phyloP scores from a whole-genome alignment of 2,888 invertebrate species.

The Chymomyza caudatula region DNA sequence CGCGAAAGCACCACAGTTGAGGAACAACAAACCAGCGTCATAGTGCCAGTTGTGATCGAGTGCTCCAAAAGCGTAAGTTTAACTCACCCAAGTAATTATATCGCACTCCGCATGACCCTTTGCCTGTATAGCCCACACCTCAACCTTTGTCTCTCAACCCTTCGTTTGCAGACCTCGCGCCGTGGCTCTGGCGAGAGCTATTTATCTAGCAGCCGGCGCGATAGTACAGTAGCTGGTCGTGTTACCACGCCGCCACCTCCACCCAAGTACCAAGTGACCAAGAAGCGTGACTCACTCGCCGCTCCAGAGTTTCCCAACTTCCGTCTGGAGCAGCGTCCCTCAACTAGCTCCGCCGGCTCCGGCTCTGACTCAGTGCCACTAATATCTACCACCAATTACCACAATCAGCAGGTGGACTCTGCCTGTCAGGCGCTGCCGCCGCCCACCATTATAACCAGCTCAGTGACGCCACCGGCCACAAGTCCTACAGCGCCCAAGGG shows the following conservation, averaged over 20 bases:
- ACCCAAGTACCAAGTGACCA: slow-evolving; percentile 83
- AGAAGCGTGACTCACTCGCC: slow-evolving; percentile 81
- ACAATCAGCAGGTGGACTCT: slow-evolving; percentile 82
- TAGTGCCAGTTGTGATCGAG: slow-evolving; percentile 64
- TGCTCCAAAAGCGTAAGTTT: slow-evolving; percentile 58
- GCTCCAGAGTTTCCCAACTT: slow-evolving; percentile 79
- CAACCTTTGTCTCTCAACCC: not conserved
- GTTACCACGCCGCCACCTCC: slow-evolving; percentile 79
- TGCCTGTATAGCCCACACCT: not conserved
- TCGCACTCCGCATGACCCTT: not conserved
- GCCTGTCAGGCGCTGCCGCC: slow-evolving; percentile 83
- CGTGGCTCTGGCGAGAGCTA: slow-evolving; percentile 85
- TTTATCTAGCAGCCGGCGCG: slow-evolving; percentile 83
- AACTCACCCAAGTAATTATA: not conserved
- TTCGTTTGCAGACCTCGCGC: slow-evolving; percentile 74
- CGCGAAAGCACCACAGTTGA: slow-evolving; percentile 81
- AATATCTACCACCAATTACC: slow-evolving; percentile 76
- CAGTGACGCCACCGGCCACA: slow-evolving; percentile 89
- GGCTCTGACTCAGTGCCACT: slow-evolving; percentile 81
- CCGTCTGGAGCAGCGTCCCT: slow-evolving; percentile 83
- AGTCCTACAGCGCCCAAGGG: slow-evolving; percentile 84
- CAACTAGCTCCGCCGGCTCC: slow-evolving; percentile 85
- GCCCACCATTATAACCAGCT: slow-evolving; percentile 90
- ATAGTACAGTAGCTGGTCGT: slow-evolving; percentile 80
- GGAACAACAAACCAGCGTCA: slow-evolving; percentile 71